Conservation (phyloP, 2,888 invertebrate species). For the Fragum fragum region DNA sequence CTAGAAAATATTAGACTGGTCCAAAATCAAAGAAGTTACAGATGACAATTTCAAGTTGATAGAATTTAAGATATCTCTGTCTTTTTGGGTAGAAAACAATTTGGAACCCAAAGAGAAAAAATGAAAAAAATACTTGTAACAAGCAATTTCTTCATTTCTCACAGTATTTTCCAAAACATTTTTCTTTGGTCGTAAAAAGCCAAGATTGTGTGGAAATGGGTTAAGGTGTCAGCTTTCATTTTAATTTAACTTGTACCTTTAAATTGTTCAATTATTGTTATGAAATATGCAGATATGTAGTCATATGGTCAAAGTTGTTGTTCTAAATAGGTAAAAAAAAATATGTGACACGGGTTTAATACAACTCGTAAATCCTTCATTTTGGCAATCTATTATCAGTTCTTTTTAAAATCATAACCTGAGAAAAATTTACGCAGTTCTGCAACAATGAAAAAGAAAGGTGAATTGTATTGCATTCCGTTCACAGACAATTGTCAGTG, state of each 20-base stretch:
- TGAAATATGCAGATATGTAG: constrained; percentile 30
- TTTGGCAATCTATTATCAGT: constrained; percentile 45
- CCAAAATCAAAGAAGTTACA: too few species aligned
- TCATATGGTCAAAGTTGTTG: constrained; percentile 34
- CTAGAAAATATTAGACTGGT: too few species aligned
- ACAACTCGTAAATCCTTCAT: constrained; percentile 55
- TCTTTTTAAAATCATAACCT: constrained; percentile 51
- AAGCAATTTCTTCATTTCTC: too few species aligned
- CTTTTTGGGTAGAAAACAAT: too few species aligned
- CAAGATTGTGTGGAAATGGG: too few species aligned
- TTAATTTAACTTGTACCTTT: constrained; percentile 4
- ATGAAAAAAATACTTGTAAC: too few species aligned
- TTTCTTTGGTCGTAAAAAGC: too few species aligned
- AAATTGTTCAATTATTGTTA: constrained; percentile 14
- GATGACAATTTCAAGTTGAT: too few species aligned
- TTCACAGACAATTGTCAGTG: constrained; percentile 8
- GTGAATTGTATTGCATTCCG: constrained; percentile 31
- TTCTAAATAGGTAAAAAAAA: constrained; percentile 39
- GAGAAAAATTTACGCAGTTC: constrained; percentile 52
- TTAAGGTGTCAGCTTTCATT: constrained; percentile 18
- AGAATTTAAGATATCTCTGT: too few species aligned
- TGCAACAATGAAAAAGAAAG: constrained; percentile 45
- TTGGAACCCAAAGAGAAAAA: too few species aligned
- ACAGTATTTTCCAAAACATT: too few species aligned
- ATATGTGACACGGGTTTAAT: constrained; percentile 42